Evolutionary conservation across 2,888 invertebrate species (phyloP).

Genomic region (Dendrolimus pini): DNA sequence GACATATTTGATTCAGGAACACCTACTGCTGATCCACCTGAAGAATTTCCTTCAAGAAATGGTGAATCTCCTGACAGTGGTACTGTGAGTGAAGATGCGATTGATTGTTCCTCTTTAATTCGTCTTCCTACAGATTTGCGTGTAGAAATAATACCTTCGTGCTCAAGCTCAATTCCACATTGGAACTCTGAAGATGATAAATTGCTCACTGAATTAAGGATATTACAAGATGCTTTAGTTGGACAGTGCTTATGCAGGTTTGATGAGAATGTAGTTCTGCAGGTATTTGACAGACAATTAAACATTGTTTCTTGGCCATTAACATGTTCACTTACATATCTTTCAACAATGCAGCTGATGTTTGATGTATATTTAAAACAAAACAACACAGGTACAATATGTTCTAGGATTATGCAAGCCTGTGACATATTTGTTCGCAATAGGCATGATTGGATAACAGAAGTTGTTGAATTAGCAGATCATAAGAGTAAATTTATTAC

Average conservation of each 20-base stretch:
- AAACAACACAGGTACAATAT: constrained; percentile 88
- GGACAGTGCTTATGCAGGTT: constrained; percentile 88
- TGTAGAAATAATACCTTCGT: constrained; percentile 58
- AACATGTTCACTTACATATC: constrained; percentile 81
- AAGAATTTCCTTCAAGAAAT: constrained; percentile 54
- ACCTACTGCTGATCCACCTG: constrained; percentile 57
- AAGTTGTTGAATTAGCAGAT: constrained; percentile 87
- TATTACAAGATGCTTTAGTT: constrained; percentile 81
- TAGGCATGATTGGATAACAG: constrained; percentile 89
- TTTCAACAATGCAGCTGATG: constrained; percentile 88
- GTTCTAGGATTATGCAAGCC: constrained; percentile 86
- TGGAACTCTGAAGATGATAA: constrained; percentile 60
- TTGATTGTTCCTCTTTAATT: constrained; percentile 61
- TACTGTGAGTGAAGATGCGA: constrained; percentile 70
- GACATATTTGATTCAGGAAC: constrained; percentile 60
- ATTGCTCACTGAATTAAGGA: constrained; percentile 69
- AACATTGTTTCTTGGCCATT: constrained; percentile 68
- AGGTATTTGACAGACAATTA: constrained; percentile 81
- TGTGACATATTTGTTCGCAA: constrained; percentile 88
- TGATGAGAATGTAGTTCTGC: constrained; percentile 81
- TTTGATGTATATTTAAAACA: constrained; percentile 92
- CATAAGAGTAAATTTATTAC: constrained; percentile 88
- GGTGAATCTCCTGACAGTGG: constrained; percentile 71
- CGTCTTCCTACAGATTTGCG: constrained; percentile 48
- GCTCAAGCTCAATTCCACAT: constrained; percentile 45